Percentiles rank a stretch among this genome's conserved stretches.
Evolutionary conservation across 2,888 invertebrate genomes (phyloP).

Genomic region (Bedellia somnulentella): DNA sequence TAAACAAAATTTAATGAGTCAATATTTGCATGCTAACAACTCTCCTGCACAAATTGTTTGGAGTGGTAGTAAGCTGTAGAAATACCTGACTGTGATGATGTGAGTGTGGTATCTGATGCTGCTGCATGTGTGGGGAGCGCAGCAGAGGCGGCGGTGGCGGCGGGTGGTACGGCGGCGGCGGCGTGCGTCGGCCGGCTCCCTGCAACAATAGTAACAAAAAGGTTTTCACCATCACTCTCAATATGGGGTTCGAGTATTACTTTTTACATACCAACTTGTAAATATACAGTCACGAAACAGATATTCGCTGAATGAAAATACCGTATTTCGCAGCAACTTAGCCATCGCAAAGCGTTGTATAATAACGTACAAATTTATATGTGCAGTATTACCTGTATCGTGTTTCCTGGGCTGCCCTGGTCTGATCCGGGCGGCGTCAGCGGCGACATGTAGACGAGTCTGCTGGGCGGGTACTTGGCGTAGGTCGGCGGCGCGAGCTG

Average conservation of each 20-base stretch:
- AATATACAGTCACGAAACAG: no score
- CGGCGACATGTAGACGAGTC: slow-evolving; percentile 76
- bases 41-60: background rate
- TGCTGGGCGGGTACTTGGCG: slow-evolving; percentile 46
- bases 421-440: slow-evolving; percentile 87
- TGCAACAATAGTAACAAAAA: no score
- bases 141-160: slow-evolving; percentile 51
- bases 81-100: slow-evolving; percentile 24
- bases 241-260: no score
- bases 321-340: no score
- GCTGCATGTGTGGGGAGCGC: slow-evolving; percentile 28
- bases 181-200: slow-evolving; percentile 69
- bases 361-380: no score
- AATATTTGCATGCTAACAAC: background rate
- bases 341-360: no score
- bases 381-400: slow-evolving; percentile 58
- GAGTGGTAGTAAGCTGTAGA: no score
- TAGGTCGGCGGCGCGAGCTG: slow-evolving; percentile 34
- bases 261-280: no score
- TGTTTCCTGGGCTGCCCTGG: slow-evolving; percentile 79
- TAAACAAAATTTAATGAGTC: no score
- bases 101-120: slow-evolving; percentile 22
- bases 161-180: slow-evolving; percentile 77
- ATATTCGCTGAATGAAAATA: no score
- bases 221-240: no score